Percentiles rank a stretch among this genome's conserved stretches.
Conservation (phyloP, 2,113 vertebrate species). For the Oncorhynchus nerka region DNA sequence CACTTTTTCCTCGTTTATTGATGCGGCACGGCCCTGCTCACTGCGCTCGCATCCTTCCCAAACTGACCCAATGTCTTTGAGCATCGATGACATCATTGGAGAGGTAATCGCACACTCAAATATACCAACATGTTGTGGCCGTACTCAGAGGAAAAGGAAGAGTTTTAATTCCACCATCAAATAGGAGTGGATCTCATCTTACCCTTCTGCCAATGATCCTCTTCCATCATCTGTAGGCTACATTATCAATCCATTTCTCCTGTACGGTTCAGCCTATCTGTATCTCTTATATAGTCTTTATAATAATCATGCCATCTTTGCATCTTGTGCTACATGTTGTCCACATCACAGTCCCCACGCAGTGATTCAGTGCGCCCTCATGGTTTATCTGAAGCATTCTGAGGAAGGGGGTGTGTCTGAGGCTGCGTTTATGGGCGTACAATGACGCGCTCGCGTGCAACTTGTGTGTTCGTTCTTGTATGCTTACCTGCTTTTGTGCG, state of each 20-base stretch:
- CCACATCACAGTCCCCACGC: constrained; percentile 21
- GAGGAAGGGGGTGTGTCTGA: constrained; percentile 62
- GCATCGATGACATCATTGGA: constrained; percentile 45
- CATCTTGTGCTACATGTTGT: constrained; percentile 31
- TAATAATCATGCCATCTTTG: constrained; percentile 32
- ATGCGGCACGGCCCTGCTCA: constrained; percentile 58
- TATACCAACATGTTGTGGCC: not conserved
- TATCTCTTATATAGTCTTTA: constrained; percentile 42
- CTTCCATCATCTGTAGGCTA: constrained; percentile 31
- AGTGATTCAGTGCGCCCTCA: constrained; percentile 16
- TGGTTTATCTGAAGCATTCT: constrained; percentile 33
- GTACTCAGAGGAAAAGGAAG: not conserved
- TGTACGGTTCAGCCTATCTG: constrained; percentile 22
- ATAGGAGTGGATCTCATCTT: constrained; percentile 59
- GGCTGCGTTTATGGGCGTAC: constrained; percentile 53
- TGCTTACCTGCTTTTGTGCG: not conserved
- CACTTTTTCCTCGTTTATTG: constrained; percentile 58
- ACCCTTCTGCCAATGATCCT: constrained; percentile 49
- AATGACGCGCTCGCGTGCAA: constrained; percentile 10
- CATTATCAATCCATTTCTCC: constrained; percentile 25
- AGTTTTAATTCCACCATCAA: constrained; percentile 26
- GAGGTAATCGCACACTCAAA: constrained; percentile 16
- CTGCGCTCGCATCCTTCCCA: too few relatives aligned
- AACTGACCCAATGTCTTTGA: constrained; percentile 55
- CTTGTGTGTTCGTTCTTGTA: too few relatives aligned